Evolutionary conservation across 2,888 invertebrate genomes (phyloP).

Genomic region (Serripes groenlandicus): DNA sequence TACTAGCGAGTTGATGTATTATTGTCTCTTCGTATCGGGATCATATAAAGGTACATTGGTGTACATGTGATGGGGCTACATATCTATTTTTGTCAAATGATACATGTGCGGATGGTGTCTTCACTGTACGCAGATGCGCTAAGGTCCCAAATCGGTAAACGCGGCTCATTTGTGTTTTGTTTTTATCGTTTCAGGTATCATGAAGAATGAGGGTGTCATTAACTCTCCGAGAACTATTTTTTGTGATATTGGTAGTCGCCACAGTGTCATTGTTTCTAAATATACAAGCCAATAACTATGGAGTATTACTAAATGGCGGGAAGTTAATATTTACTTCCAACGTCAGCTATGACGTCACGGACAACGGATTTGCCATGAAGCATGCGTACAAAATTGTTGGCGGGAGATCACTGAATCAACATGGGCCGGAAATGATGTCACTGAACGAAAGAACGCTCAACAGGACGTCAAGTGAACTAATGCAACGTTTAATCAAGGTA

Average conservation of each 20-base stretch:
- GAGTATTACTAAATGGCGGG: neutral
- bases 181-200: constrained; percentile 23
- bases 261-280: constrained; percentile 39
- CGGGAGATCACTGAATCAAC: constrained; percentile 44
- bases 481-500: constrained; percentile 29
- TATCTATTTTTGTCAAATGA: no score
- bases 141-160: neutral
- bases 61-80: no score
- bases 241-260: constrained; percentile 39
- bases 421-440: constrained; percentile 22
- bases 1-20: no score
- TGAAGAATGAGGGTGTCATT: constrained; percentile 16
- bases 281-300: constrained; percentile 44
- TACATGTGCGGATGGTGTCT: neutral
- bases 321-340: constrained; percentile 2
- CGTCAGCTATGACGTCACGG: constrained; percentile 16
- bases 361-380: neutral
- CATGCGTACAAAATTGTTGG: constrained; percentile 14
- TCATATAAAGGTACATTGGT: no score
- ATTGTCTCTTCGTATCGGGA: no score
- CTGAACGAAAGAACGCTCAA: neutral
- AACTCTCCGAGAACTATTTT: constrained; percentile 34
- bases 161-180: neutral
- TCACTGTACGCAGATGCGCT: neutral
- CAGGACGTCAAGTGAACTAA: neutral